Evolutionary conservation across 1,140 invertebrate genomes (phyloP), one percentile per base, ranked within the genome.

Genomic region (Agrypnia vestita): DNA sequence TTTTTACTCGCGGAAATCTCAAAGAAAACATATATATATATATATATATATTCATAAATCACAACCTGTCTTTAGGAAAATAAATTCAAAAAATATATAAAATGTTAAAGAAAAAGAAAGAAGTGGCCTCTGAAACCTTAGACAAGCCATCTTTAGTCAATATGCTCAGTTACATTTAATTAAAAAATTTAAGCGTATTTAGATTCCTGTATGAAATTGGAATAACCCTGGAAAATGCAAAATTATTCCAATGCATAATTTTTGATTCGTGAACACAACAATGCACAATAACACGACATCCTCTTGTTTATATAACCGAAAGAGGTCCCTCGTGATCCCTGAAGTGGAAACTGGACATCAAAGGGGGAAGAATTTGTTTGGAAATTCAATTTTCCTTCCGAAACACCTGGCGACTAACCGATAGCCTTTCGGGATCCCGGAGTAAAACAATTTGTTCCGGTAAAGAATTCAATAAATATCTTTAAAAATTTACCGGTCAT

Each of bases 311-410:
- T 17, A 69, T 47, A 69, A 21, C 35, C 21, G 9, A 35, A 59
- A 59, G 55, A 69, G 64, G 64, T n/a, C 35, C 64, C 15, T 69
- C 8, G 64, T 69, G 64, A 69, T 69, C 44, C 35, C 9, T 9
- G 64, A 44, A 21, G 44, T 12, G 44, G 64, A 47, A 46, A 47
- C 13, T 15, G 64, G 43, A 19, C 64, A 9, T 69, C 64, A 69
- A 69, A 69, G 64, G 64, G 15, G 35, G 64, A 69, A 13, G 64
- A 69, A 69, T 69, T 69, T 69, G 64, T 69, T 69, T 69, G 64
- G 13, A 69, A 69, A 69, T 69, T 69, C 44, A 69, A 69, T 69
- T 44, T 69, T 69, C 64, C 64, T 44, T 69, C 64, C 44, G 64
- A 47, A n/a, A 69, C 64, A 69, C 64, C 64, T 69, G 64, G 0